A percentile compares a stretch with the other conserved stretches of the same genome.
Conservation (phyloP, 2,113 vertebrate genomes). For the Cebus imitator region DNA sequence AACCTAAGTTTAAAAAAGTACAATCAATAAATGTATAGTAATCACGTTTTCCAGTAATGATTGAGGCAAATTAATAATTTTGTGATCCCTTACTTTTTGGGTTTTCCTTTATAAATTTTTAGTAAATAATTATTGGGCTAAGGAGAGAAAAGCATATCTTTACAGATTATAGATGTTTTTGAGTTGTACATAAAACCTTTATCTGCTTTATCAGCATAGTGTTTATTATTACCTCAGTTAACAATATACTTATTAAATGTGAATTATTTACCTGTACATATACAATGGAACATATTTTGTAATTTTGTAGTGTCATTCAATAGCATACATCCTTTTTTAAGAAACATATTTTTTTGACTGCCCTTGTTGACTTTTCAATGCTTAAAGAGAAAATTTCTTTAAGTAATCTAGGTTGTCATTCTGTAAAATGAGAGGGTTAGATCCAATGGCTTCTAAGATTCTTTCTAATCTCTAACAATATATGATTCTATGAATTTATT, state of each 20-base stretch:
- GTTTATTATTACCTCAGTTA: background rate
- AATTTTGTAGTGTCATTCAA: background rate
- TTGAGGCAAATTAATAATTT: background rate
- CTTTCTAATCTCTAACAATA: background rate
- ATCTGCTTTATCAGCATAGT: background rate
- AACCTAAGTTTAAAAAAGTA: background rate
- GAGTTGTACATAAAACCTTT: background rate
- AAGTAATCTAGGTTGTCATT: background rate
- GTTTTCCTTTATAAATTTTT: conserved; percentile 11
- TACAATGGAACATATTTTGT: background rate
- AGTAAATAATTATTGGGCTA: background rate
- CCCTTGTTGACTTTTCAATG: background rate
- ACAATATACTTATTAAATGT: background rate
- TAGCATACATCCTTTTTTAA: background rate
- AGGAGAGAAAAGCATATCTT: background rate
- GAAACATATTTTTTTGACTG: background rate
- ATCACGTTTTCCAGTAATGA: background rate
- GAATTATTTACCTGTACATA: background rate
- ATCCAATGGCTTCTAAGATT: background rate
- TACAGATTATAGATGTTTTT: background rate
- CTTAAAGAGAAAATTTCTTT: background rate
- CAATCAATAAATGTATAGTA: background rate
- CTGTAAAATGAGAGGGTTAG: background rate
- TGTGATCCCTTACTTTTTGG: background rate
- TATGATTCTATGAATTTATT: background rate